Evolutionary conservation across 2,113 vertebrate genomes (phyloP).

Genomic region (Solea senegalensis): DNA sequence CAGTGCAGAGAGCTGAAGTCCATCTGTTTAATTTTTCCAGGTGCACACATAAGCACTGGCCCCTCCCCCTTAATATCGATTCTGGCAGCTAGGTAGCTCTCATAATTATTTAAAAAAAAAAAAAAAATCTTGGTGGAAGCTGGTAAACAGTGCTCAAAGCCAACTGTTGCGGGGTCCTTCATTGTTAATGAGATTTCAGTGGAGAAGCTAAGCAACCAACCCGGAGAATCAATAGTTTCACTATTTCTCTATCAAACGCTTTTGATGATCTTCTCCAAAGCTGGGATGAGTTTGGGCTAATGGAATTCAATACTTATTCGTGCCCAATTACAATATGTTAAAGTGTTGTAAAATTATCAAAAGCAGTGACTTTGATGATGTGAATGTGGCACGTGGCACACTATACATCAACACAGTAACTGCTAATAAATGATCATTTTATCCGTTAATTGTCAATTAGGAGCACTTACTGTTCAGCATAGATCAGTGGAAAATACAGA

Average conservation of each 20-base stretch:
- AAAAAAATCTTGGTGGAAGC: conserved; percentile 69
- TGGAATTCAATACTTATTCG: conserved; percentile 72
- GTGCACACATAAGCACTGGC: conserved; percentile 34
- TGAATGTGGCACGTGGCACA: no score
- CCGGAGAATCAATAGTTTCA: conserved; percentile 72
- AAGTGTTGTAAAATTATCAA: conserved; percentile 54
- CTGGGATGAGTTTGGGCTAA: conserved; percentile 75
- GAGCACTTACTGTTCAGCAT: background rate
- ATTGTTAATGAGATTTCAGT: conserved; percentile 79
- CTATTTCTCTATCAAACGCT: conserved; percentile 70
- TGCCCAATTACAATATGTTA: conserved; percentile 48
- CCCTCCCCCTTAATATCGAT: conserved; percentile 63
- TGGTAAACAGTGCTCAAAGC: conserved; percentile 72
- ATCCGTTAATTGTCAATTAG: background rate
- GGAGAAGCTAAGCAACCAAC: conserved; percentile 71
- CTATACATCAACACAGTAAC: no score
- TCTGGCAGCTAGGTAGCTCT: conserved; percentile 62
- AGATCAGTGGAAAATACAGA: background rate
- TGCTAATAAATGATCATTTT: no score
- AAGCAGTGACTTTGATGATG: conserved; percentile 31
- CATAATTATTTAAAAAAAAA: conserved; percentile 57
- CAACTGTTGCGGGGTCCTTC: conserved; percentile 69
- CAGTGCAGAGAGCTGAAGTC: conserved; percentile 35
- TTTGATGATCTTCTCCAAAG: conserved; percentile 80
- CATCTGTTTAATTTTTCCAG: conserved; percentile 53